Conservation (phyloP, 2,888 invertebrate species). For the Trissonchulus sp. region DNA sequence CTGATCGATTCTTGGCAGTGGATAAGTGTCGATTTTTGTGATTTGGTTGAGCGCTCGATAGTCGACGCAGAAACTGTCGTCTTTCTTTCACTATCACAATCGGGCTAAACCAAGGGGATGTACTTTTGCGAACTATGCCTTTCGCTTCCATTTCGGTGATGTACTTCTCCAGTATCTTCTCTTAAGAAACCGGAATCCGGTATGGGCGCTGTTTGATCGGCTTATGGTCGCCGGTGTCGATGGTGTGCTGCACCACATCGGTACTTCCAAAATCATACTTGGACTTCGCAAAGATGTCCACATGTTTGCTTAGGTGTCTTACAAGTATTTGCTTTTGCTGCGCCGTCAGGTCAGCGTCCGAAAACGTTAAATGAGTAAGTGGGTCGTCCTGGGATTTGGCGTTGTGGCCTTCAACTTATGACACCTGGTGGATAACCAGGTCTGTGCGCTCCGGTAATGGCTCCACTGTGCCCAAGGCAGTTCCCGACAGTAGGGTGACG, state of each 20-base stretch:
- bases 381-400: neutral
- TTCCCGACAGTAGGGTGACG: neutral
- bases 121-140: neutral
- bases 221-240: neutral
- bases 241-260: neutral
- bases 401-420: neutral
- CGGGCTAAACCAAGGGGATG: neutral
- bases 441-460: neutral
- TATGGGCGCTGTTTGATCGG: neutral
- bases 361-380: neutral
- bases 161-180: neutral
- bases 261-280: slow-evolving; percentile 1
- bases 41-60: slow-evolving; percentile 3
- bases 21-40: slow-evolving; percentile 8
- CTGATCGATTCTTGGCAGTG: neutral
- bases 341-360: neutral
- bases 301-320: neutral
- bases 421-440: neutral
- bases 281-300: neutral
- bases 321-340: neutral
- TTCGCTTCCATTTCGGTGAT: neutral
- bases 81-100: slow-evolving; percentile 7
- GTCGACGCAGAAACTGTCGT: slow-evolving; percentile 12
- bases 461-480: neutral
- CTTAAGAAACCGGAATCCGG: slow-evolving; percentile 1